Evolutionary conservation across 2,797 vertebrate species (phyloP).

Genomic region (Schizopygopsis pylzovi): DNA sequence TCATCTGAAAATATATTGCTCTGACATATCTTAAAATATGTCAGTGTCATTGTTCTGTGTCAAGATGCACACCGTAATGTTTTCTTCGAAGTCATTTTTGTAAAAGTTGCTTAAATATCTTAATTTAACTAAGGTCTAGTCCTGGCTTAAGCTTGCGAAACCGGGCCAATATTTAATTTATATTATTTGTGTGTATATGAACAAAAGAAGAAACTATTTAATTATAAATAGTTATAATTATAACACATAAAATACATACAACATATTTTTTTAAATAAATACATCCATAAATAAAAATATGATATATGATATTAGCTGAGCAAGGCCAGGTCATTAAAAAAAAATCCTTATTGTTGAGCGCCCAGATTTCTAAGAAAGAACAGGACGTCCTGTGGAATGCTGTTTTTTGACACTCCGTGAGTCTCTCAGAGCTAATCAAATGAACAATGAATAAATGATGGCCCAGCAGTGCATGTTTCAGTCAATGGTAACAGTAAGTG

Average conservation of each 20-base stretch:
- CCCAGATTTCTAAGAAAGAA: neutral
- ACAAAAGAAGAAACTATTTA: neutral
- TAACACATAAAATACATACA: neutral
- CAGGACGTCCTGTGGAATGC: neutral
- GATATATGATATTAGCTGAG: neutral
- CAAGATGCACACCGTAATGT: too few species aligned
- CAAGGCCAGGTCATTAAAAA: neutral
- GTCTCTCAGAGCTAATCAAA: conserved; percentile 3
- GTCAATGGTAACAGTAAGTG: conserved; percentile 70
- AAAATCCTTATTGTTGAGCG: neutral
- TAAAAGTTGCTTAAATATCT: too few species aligned
- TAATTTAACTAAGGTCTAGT: too few species aligned
- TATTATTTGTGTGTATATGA: neutral
- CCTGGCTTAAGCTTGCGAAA: too few species aligned
- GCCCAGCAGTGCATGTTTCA: conserved; percentile 15
- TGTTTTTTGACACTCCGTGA: neutral
- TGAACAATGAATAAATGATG: conserved; percentile 33
- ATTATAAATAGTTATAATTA: neutral
- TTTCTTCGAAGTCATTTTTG: too few species aligned
- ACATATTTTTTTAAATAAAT: too few species aligned
- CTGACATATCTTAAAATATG: too few species aligned
- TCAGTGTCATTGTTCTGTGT: too few species aligned
- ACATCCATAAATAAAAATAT: neutral
- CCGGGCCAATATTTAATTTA: too few species aligned
- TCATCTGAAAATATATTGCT: too few species aligned